Base-by-base conservation (phyloP, 2,113 vertebrate genomes). In the Procapra przewalskii region DNA sequence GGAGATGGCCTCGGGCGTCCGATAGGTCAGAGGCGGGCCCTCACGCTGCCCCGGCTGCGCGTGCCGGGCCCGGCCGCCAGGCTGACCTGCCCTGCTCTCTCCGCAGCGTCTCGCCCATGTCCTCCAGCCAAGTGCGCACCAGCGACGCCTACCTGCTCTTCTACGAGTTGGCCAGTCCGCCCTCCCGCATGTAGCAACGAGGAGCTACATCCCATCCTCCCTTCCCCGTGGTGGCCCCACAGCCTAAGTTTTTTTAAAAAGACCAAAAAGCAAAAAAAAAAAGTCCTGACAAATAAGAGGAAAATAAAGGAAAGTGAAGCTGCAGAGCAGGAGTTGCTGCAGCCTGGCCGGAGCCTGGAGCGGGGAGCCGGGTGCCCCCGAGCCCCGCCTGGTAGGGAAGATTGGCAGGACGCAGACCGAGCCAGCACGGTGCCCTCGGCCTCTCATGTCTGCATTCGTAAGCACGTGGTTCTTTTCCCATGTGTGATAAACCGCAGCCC, bases 61-160 rank as follows among this genome's bases (percentile, higher is more conserved):
- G 40, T 29, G 55, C n/a, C 19, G 0, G 1, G 23, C 54, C 81
- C 16, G 50, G 14, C 2, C 11, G 3, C 48, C 79, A 13, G 60
- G 45, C 64, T 90, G 93, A 98, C 75, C 14, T 2, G 5, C 2
- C 82, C 36, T 81, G 31, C 3, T 96, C 79, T 97, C 87, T 89
- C 97, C 1, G 0, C 99, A 99, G 99, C 33, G 99, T 99, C 97
- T 99, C 99, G 57, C 99, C 99, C 62, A 99, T 99, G 99, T 99
- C 99, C 94, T 99, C 99, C 98, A 99, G 99, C 99, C 99, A 99
- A 98, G 99, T 99, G 96, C 99, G 99, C 98, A 99, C 99, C 99
- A 99, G 99, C 31, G 99, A 99, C 64, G 99, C 99, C 97, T 99
- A 99, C 82, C 99, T 99, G 98, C 99, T 99, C 98, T 99, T 99